Percentiles rank a stretch among this genome's conserved stretches.
Conservation (phyloP, 1,140 invertebrate genomes). For the Drosophila albomicans region DNA sequence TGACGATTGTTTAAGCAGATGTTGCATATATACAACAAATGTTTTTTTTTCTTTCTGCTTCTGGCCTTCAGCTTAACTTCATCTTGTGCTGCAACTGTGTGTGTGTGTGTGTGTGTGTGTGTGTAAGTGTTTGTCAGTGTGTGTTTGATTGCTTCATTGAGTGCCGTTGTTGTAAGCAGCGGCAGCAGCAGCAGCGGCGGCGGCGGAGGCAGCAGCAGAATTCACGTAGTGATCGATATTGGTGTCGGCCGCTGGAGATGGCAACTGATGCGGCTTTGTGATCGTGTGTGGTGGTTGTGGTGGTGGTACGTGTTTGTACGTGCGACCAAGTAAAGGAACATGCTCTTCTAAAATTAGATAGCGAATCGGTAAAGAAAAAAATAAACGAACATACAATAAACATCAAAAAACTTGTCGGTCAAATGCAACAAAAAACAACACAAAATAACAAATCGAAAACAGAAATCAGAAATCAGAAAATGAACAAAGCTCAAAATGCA, state of each 20-base stretch:
- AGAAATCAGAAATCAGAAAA: conserved; percentile 4
- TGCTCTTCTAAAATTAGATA: conserved; percentile 87
- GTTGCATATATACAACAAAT: background rate
- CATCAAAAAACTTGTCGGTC: conserved; percentile 45
- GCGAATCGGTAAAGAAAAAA: conserved; percentile 47
- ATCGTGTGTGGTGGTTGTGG: no score
- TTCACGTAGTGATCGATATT: conserved; percentile 37
- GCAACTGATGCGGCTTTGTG: conserved; percentile 55
- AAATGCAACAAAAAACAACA: conserved; percentile 30
- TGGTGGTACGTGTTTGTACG: conserved; percentile 78
- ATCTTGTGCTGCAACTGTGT: conserved; percentile 6
- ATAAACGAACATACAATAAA: conserved; percentile 57
- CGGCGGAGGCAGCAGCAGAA: conserved; percentile 23
- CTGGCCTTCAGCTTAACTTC: conserved; percentile 23
- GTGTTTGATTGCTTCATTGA: conserved; percentile 14
- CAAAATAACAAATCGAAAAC: conserved; percentile 9
- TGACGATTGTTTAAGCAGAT: background rate
- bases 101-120: conserved; percentile 12
- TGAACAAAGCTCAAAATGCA: conserved; percentile 1
- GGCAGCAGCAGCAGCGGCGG: conserved; percentile 3
- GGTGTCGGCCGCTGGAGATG: conserved; percentile 51
- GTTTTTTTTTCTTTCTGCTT: background rate
- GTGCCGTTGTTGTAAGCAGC: conserved; percentile 22
- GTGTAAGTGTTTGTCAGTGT: conserved; percentile 16
- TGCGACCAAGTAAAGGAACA: conserved; percentile 87